Evolutionary conservation across 2,888 invertebrate genomes (phyloP), one percentile per base, ranked within the genome.

Genomic region (Himalopsyche tibetana): DNA sequence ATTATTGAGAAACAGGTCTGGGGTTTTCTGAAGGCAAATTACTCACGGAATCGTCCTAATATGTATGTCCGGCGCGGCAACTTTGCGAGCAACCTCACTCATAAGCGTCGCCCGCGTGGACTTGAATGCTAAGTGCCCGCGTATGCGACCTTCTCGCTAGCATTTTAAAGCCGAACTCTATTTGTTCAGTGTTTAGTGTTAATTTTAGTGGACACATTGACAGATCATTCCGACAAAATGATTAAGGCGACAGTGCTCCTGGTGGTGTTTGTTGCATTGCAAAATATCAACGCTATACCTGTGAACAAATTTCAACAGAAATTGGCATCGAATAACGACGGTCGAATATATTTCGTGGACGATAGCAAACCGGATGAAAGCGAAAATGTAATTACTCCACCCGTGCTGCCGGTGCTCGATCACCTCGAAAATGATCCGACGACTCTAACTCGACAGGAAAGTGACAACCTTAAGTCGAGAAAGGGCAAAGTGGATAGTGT

Each of bases 391-490:
- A 93, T 93, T 83, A 93, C 93, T 36, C 93, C 93, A 63, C 93
- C 93, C 15, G 92, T 93, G 90, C 90, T 93, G n/a, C 93, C 93
- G 0, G 90, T 92, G 84, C 89, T 93, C 89, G 93, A 92, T 89
- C 93, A 93, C 90, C 90, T 93, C 89, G 93, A 93, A 89, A 91
- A 92, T 83, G 93, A 93, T 90, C 93, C 93, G 5, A 93, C 93
- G 85, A 93, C 93, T 5, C 88, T 93, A 19, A 63, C 63, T 63
- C 63, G 63, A 8, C 63, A 63, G 63, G 63, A 63, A 63, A 63
- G 63, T 51, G 86, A 86, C 9, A 84, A 87, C 74, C 69, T 86
- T 45, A 89, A 63, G 15, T 9, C 28, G 19, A 93, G 88, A 90
- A 90, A 85, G 88, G 63, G 89, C 74, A 38, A 63, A 69, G 45